Evolutionary conservation across 2,113 vertebrate species (phyloP).

Genomic region (Gymnogyps californianus): DNA sequence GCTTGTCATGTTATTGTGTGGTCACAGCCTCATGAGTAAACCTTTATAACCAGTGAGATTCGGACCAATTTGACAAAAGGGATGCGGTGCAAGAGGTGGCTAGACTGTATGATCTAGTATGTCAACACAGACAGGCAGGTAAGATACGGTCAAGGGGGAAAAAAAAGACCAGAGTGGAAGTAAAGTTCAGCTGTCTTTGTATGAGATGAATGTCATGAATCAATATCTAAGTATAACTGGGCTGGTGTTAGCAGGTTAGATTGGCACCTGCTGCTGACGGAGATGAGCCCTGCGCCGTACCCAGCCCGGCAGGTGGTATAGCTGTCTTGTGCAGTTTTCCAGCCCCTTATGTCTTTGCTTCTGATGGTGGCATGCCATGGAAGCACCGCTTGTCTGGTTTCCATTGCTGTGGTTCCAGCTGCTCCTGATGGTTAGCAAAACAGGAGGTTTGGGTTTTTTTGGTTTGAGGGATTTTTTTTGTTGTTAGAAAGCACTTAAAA

Average conservation of each 20-base stretch:
- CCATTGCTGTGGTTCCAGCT: neutral
- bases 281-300: neutral
- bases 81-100: neutral
- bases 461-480: too few species aligned
- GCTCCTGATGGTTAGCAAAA: neutral
- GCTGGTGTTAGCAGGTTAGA: neutral
- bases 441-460: neutral
- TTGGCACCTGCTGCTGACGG: neutral
- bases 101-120: neutral
- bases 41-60: neutral
- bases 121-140: accelerated
- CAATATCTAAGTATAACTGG: neutral
- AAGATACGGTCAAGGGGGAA: neutral
- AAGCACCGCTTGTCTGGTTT: neutral
- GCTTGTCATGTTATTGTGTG: accelerated
- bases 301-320: neutral
- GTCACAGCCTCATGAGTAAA: neutral
- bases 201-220: neutral
- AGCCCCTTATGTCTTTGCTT: neutral
- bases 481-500: neutral
- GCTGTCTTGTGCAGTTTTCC: neutral
- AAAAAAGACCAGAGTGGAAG: neutral
- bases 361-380: neutral
- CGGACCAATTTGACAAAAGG: neutral
- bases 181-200: neutral